These are phyloP conservation scores for Petrocephalus schoutedeni DNA, from an alignment of 2,797 vertebrate species.

Conservation along the genomic window DNA sequence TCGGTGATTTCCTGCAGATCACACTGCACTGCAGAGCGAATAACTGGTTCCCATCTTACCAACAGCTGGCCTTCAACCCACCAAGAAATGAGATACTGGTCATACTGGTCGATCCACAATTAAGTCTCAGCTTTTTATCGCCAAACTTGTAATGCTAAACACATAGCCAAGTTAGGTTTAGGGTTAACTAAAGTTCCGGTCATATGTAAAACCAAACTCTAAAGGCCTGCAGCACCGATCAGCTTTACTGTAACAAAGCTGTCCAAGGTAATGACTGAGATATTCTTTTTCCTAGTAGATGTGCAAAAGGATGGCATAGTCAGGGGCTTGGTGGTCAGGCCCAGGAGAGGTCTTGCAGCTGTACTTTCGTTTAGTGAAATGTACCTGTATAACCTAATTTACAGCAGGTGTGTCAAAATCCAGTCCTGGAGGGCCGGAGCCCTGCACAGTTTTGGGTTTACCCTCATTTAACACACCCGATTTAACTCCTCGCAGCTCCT, in stretches of 20 bases:
- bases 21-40: background rate
- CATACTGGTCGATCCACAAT: background rate
- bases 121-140: background rate
- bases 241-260: background rate
- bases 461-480: no score
- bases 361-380: background rate
- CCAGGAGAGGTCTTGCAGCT: background rate
- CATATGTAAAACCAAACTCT: background rate
- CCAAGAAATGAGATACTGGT: background rate
- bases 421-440: no score
- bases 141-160: background rate
- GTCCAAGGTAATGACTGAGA: background rate
- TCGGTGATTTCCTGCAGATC: background rate
- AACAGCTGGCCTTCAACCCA: background rate
- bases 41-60: background rate
- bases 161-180: background rate
- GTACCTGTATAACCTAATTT: background rate
- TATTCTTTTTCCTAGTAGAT: background rate
- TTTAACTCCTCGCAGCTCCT: no score
- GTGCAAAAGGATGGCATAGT: background rate
- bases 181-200: background rate
- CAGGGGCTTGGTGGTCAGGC: background rate
- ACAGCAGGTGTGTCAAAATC: no score
- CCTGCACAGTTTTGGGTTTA: no score
- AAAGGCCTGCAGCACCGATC: background rate